These are phyloP conservation scores for Glyphotaelius pellucidus DNA, from an alignment of 2,888 invertebrate genomes.

Conservation along the genomic window DNA sequence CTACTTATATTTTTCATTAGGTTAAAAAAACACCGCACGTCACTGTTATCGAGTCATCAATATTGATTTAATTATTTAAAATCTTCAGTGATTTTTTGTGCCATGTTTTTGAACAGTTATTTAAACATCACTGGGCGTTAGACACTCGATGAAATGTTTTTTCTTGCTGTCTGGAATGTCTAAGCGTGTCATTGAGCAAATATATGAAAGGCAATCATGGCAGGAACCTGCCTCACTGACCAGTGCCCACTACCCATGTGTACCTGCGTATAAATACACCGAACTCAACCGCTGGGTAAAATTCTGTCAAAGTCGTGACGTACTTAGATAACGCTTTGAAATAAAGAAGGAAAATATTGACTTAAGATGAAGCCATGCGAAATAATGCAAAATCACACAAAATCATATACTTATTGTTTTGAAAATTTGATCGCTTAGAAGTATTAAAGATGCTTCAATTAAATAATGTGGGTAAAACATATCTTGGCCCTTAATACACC, in stretches of 20 bases:
- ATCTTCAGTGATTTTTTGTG: neutral
- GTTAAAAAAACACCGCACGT: neutral
- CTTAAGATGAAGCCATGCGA: no score
- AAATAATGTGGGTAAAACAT: no score
- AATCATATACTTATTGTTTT: no score
- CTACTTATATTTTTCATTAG: neutral
- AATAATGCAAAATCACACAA: no score
- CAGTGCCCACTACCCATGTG: neutral
- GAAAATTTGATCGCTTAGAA: no score
- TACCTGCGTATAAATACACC: neutral
- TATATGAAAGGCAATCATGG: conserved; percentile 39
- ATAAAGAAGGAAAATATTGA: neutral
- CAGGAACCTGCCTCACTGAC: conserved; percentile 7
- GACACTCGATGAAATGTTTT: conserved; percentile 27
- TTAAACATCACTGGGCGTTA: neutral
- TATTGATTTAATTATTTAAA: neutral
- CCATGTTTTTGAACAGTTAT: neutral
- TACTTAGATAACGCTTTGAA: conserved; percentile 22
- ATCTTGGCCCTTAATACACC: no score
- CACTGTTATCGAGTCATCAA: neutral
- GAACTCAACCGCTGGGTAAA: conserved; percentile 6
- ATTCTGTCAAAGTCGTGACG: conserved; percentile 33
- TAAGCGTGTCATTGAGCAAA: conserved; percentile 37
- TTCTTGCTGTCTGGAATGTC: conserved; percentile 25
- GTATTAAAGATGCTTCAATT: no score